Evolutionary conservation across 2,888 invertebrate species (phyloP).

Genomic region (Onthophagus sagittarius): DNA sequence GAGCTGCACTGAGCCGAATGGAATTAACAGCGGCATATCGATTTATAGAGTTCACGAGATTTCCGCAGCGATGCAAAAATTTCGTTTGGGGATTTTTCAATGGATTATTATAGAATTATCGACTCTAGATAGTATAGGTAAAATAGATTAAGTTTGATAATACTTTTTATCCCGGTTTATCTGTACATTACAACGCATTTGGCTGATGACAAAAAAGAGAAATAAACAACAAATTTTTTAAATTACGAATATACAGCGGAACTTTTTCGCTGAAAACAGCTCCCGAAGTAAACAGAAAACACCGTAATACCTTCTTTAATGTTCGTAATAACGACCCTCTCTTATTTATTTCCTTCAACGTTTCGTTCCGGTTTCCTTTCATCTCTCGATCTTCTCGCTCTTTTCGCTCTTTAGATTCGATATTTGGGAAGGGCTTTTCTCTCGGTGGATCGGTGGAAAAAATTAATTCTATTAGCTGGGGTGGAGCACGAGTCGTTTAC

Average conservation of each 20-base stretch:
- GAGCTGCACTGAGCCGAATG: neutral
- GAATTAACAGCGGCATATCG: neutral
- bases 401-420: neutral
- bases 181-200: neutral
- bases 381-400: neutral
- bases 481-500: neutral
- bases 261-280: no score
- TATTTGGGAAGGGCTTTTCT: neutral
- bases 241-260: no score
- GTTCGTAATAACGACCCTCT: neutral
- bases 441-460: neutral
- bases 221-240: neutral
- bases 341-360: neutral
- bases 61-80: neutral
- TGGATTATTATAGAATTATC: neutral
- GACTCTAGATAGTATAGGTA: neutral
- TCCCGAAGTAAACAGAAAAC: neutral
- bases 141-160: no score
- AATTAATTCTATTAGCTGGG: constrained; percentile 1
- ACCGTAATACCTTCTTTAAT: neutral
- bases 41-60: neutral
- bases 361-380: neutral
- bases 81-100: neutral
- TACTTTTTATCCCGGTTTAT: no score
- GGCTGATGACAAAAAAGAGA: neutral